Conservation (phyloP, 23 tunicate genomes). For the Clavelina lepadiformis region DNA sequence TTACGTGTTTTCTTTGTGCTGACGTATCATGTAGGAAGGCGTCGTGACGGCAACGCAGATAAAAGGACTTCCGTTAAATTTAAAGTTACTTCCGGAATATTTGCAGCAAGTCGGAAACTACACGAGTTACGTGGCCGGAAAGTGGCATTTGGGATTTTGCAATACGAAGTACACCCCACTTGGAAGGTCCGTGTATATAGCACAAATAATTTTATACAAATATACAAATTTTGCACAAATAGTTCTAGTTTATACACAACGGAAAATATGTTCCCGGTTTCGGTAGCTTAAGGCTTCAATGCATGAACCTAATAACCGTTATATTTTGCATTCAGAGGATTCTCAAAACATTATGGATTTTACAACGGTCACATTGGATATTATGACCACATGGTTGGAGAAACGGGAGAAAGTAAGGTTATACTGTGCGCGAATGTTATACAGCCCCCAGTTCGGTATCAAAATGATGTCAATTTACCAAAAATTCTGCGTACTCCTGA, state of each 20-base stretch:
- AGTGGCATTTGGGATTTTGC: conserved; percentile 12
- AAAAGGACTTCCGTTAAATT: conserved; percentile 1
- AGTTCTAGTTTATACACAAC: no score
- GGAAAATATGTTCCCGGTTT: no score
- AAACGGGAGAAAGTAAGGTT: conserved; percentile 6
- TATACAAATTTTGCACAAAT: no score
- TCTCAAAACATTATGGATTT: conserved; percentile 35
- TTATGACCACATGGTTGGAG: conserved; percentile 1
- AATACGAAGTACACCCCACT: not conserved
- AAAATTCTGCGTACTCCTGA: no score
- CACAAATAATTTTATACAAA: no score
- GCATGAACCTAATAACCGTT: no score
- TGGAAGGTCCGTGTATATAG: no score
- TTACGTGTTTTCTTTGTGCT: no score
- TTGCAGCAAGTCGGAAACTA: not conserved
- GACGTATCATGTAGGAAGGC: conserved; percentile 6
- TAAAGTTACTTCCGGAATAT: conserved; percentile 10
- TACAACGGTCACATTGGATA: conserved; percentile 26
- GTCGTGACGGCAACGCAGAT: not conserved
- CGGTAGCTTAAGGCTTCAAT: no score
- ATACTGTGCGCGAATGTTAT: not conserved
- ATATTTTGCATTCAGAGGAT: conserved; percentile 21
- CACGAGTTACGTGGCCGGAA: not conserved
- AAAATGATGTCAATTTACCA: no score
- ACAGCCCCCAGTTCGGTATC: no score